Conservation (phyloP, 2,797 vertebrate species). For the Megalops cyprinoides region DNA sequence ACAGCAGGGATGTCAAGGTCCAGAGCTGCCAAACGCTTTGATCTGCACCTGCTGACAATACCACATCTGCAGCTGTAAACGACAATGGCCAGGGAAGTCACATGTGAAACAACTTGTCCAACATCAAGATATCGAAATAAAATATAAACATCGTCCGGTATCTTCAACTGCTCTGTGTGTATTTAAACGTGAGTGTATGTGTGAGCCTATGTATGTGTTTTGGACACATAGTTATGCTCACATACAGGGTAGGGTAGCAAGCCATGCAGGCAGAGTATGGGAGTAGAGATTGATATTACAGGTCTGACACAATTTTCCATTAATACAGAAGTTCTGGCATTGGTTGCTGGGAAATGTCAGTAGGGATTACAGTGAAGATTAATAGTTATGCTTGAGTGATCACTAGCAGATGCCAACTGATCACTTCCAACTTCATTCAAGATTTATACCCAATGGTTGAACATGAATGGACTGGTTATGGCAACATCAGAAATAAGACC, state of each 20-base stretch:
- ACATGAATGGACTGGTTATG: constrained; percentile 45
- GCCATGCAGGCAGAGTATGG: background rate
- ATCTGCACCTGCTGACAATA: no score
- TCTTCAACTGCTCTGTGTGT: no score
- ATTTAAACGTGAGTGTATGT: background rate
- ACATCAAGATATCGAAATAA: no score
- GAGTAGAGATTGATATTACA: background rate
- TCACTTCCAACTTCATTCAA: constrained; percentile 50
- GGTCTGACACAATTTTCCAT: constrained; percentile 13
- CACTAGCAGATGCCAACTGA: constrained; percentile 59
- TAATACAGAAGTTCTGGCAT: constrained; percentile 40
- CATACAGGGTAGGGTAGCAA: background rate
- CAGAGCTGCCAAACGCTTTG: no score
- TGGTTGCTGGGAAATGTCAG: constrained; percentile 30
- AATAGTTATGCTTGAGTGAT: constrained; percentile 60
- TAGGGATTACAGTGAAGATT: constrained; percentile 58
- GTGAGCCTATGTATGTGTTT: background rate
- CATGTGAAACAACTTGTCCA: no score
- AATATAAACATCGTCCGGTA: no score
- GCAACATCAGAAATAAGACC: constrained; percentile 44
- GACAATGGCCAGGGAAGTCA: no score
- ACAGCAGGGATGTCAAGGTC: no score
- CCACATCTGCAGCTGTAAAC: no score
- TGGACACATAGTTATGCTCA: background rate
- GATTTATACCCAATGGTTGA: constrained; percentile 65